Percentiles rank a stretch among this genome's conserved stretches.
phyloP scores from a whole-genome alignment of 2,888 invertebrate genomes.

The Microplitis deprimator region DNA sequence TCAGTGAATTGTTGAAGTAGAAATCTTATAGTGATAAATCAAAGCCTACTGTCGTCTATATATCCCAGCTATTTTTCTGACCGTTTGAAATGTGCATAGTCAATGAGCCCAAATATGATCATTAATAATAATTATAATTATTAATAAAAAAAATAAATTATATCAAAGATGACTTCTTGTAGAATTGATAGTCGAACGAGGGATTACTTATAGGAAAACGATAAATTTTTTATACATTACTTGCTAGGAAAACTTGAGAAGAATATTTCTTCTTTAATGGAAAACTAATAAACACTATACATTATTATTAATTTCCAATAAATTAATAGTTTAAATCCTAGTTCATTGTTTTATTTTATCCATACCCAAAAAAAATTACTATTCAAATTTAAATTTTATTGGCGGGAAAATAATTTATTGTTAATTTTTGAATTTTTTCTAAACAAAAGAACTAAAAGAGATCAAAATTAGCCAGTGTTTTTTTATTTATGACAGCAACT shows the following conservation, averaged over 20 bases:
- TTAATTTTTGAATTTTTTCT: no score
- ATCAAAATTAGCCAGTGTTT: no score
- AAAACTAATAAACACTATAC: slow-evolving; percentile 1
- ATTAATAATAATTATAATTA: neutral
- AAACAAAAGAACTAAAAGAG: no score
- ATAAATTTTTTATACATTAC: slow-evolving; percentile 36
- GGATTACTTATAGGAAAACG: slow-evolving; percentile 7
- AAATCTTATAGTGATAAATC: neutral
- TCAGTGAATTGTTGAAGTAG: neutral
- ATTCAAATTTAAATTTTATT: neutral
- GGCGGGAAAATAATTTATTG: no score
- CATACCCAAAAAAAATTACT: neutral
- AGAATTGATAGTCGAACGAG: neutral
- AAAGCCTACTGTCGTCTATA: slow-evolving; percentile 4
- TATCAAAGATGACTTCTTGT: neutral
- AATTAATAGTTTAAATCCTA: slow-evolving; percentile 27
- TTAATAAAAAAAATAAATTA: neutral
- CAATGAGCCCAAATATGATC: slow-evolving; percentile 6
- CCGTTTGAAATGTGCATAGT: slow-evolving; percentile 16
- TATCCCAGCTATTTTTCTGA: slow-evolving; percentile 2
- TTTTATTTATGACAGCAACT: no score
- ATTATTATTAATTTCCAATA: slow-evolving; percentile 34
- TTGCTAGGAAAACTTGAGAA: slow-evolving; percentile 21
- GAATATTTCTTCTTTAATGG: slow-evolving; percentile 5
- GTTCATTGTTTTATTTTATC: neutral